Conservation (phyloP, 2,797 vertebrate species). For the Bryconaethiops microstoma region DNA sequence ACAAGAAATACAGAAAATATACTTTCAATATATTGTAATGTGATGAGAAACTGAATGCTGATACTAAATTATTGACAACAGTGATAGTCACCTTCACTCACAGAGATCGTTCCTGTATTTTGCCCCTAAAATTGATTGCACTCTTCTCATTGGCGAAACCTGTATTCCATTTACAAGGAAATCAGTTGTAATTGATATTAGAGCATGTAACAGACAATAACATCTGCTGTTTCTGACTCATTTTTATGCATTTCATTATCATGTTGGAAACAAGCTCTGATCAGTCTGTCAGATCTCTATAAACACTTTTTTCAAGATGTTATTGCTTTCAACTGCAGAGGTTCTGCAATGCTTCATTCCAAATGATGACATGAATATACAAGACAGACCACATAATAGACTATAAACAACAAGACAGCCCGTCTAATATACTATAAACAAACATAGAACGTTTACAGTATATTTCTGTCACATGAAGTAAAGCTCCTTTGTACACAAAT, state of each 20-base stretch:
- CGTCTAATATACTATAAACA: slow-evolving; percentile 1
- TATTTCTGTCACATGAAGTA: slow-evolving; percentile 1
- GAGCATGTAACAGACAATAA: not conserved
- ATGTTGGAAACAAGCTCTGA: not conserved
- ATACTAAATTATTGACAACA: not conserved
- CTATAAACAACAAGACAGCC: slow-evolving; percentile 9
- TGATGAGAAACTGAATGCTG: not conserved
- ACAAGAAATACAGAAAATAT: not conserved
- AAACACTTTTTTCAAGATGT: not conserved
- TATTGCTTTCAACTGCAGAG: not conserved
- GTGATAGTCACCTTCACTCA: not conserved
- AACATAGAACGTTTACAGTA: slow-evolving; percentile 14
- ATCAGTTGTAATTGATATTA: not conserved
- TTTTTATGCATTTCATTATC: not conserved
- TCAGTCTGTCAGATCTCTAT: not conserved
- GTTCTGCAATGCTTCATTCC: not conserved
- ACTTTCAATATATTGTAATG: not conserved
- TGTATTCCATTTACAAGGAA: not conserved
- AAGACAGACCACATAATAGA: not conserved
- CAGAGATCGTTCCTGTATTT: not conserved
- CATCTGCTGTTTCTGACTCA: not conserved
- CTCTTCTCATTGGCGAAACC: not conserved
- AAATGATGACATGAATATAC: not conserved
- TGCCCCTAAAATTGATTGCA: not conserved
- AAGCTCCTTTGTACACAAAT: not conserved